A percentile compares a stretch with the other conserved stretches of the same genome.
phyloP scores from a whole-genome alignment of 2,888 invertebrate species.

The Acholoe squamosa region DNA sequence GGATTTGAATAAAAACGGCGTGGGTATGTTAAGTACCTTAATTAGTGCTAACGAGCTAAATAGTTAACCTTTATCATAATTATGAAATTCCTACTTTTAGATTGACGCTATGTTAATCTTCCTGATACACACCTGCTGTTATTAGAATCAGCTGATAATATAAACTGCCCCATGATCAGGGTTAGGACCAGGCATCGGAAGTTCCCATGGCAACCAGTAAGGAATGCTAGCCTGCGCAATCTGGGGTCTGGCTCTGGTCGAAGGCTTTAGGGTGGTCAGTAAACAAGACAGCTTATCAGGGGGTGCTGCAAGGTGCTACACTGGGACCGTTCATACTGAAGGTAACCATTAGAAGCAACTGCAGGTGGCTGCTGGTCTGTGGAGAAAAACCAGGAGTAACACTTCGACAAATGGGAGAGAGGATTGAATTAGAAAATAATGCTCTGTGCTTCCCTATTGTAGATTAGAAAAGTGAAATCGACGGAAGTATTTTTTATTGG shows the following conservation, averaged over 20 bases:
- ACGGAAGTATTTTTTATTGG: background rate
- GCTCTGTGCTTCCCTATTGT: background rate
- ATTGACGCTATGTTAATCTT: too few relatives aligned
- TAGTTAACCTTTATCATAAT: too few relatives aligned
- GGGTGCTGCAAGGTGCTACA: background rate
- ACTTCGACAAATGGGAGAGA: background rate
- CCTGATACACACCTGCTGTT: too few relatives aligned
- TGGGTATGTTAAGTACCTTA: too few relatives aligned
- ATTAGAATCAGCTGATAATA: too few relatives aligned
- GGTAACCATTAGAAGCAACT: background rate
- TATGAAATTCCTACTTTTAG: too few relatives aligned
- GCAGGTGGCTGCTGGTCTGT: background rate
- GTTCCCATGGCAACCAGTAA: background rate
- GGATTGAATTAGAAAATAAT: background rate
- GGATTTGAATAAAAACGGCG: too few relatives aligned
- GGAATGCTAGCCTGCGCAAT: background rate
- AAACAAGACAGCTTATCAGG: background rate
- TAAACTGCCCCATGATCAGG: background rate
- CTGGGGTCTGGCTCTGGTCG: background rate
- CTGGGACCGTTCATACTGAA: background rate
- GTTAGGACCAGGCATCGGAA: background rate
- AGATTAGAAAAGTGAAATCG: background rate
- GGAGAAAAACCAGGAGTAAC: background rate
- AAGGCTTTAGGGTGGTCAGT: constrained; percentile 16
- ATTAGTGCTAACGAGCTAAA: too few relatives aligned